These are phyloP conservation scores for Camponotus pennsylvanicus DNA, from an alignment of 1,140 invertebrate species.

Conservation along the genomic window DNA sequence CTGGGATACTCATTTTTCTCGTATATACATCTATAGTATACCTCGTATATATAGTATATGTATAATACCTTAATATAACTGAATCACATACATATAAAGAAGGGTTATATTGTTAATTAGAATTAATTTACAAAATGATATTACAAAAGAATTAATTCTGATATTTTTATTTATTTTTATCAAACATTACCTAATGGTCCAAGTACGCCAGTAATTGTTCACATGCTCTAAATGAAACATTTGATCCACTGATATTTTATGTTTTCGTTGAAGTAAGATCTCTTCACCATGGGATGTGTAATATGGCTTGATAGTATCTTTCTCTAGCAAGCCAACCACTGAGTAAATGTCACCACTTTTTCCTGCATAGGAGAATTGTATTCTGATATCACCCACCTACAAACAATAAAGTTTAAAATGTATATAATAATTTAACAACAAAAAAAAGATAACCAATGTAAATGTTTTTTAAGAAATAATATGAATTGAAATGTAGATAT, in stretches of 20 bases:
- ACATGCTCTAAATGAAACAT: slow-evolving; percentile 90
- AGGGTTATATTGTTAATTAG: too few relatives aligned
- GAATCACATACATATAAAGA: too few relatives aligned
- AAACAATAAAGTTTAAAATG: neutral
- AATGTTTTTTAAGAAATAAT: neutral
- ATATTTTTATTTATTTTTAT: slow-evolving; percentile 12
- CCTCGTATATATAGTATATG: too few relatives aligned
- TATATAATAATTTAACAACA: slow-evolving; percentile 9
- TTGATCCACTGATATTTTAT: slow-evolving; percentile 88
- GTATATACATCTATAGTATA: too few relatives aligned
- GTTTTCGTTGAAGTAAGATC: slow-evolving; percentile 89
- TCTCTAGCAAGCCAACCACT: slow-evolving; percentile 90
- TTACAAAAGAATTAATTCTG: neutral
- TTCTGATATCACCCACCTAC: slow-evolving; percentile 92
- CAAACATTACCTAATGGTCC: slow-evolving; percentile 81
- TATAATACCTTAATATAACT: too few relatives aligned
- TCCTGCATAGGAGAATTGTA: slow-evolving; percentile 94
- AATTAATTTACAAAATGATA: neutral
- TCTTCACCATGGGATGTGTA: slow-evolving; percentile 88
- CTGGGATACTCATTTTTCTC: too few relatives aligned
- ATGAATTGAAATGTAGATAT: neutral
- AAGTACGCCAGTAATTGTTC: slow-evolving; percentile 85
- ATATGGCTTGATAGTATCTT: slow-evolving; percentile 90
- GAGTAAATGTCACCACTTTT: slow-evolving; percentile 91
- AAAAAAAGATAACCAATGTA: neutral